Conservation (phyloP, 2,888 invertebrate genomes). For the Limenitis camilla region DNA sequence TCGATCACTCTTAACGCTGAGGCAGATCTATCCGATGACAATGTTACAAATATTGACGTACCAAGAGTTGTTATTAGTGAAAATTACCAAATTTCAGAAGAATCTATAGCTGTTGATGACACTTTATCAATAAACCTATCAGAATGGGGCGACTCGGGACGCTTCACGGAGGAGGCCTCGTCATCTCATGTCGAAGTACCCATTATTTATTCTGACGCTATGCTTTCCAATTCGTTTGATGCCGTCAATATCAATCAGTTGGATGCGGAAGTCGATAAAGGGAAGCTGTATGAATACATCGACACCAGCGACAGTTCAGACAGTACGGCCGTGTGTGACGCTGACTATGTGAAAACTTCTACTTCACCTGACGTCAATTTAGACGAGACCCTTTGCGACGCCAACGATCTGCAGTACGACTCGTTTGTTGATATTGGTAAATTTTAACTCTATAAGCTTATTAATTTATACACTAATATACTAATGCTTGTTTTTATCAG, state of each 20-base stretch:
- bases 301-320: conserved; percentile 61
- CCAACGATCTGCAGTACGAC: conserved; percentile 65
- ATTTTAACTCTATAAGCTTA: conserved; percentile 38
- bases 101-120: conserved; percentile 39
- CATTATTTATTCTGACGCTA: conserved; percentile 51
- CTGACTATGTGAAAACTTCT: conserved; percentile 1
- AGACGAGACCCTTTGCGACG: conserved; percentile 48
- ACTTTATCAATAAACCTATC: conserved; percentile 51
- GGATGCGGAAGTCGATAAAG: conserved; percentile 23
- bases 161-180: conserved; percentile 59
- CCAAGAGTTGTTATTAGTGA: conserved; percentile 38
- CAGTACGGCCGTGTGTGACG: conserved; percentile 55
- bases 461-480: conserved; percentile 10
- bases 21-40: conserved; percentile 57
- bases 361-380: conserved; percentile 26
- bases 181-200: conserved; percentile 51
- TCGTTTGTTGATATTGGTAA: conserved; percentile 72
- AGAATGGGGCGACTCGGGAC: conserved; percentile 60
- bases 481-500: conserved; percentile 7
- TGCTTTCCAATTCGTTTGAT: conserved; percentile 57
- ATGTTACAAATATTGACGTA: conserved; percentile 33
- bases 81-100: conserved; percentile 31
- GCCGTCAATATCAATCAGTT: conserved; percentile 36
- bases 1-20: conserved; percentile 61
- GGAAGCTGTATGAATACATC: conserved; percentile 51